Evolutionary conservation across 2,113 vertebrate genomes (phyloP).

Genomic region (Rhineura floridana): DNA sequence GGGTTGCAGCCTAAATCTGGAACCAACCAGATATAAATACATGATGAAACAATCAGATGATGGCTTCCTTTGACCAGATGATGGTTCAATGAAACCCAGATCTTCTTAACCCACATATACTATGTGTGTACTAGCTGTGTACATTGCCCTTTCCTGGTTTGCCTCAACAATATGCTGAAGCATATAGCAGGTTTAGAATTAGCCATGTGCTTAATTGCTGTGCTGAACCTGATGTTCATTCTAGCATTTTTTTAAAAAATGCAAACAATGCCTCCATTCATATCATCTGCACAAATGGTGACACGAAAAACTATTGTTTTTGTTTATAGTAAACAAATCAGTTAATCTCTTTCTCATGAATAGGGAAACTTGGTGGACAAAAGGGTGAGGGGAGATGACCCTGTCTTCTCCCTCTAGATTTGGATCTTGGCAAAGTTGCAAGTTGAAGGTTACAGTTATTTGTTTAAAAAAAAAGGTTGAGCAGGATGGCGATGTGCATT

Average conservation of each 20-base stretch:
- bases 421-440: background rate
- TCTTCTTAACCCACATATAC: background rate
- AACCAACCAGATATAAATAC: background rate
- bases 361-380: background rate
- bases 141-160: background rate
- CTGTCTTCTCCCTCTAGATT: background rate
- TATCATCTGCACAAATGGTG: background rate
- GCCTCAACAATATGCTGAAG: background rate
- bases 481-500: background rate
- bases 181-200: background rate
- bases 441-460: background rate
- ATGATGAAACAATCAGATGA: background rate
- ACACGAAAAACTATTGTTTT: background rate
- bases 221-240: background rate
- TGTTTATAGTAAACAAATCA: background rate
- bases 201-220: background rate
- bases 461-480: background rate
- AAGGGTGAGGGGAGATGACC: no score
- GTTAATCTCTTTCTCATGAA: background rate
- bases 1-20: no score
- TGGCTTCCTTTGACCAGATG: background rate
- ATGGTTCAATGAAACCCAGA: background rate
- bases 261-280: background rate
- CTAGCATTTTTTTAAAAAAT: background rate
- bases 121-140: background rate